These are phyloP conservation scores for Mesocricetus auratus DNA, from an alignment of 2,113 vertebrate species.

Conservation along the genomic window DNA sequence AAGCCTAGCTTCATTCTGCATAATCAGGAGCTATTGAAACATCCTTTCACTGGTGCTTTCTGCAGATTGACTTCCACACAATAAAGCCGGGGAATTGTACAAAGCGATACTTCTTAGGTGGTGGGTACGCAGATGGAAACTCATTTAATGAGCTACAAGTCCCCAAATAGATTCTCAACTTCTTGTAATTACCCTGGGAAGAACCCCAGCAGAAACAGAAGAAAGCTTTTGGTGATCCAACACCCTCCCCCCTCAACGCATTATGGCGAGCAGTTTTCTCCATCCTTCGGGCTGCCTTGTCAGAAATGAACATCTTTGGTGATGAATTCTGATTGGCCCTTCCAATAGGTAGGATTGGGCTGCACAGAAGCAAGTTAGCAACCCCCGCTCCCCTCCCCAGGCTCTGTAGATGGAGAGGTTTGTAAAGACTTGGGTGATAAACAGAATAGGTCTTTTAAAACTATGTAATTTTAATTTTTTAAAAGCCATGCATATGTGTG, in stretches of 20 bases:
- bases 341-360: background rate
- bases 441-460: background rate
- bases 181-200: constrained; percentile 83
- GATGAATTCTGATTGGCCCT: background rate
- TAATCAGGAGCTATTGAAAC: constrained; percentile 76
- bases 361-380: background rate
- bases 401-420: background rate
- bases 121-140: constrained; percentile 81
- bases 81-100: constrained; percentile 75
- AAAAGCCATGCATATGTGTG: background rate
- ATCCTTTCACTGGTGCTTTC: constrained; percentile 67
- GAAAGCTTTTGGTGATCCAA: constrained; percentile 7
- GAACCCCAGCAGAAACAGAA: constrained; percentile 73
- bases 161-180: constrained; percentile 78
- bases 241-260: background rate
- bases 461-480: background rate
- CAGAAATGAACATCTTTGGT: background rate
- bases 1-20: constrained; percentile 73
- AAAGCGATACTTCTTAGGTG: constrained; percentile 77
- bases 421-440: background rate
- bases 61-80: constrained; percentile 82
- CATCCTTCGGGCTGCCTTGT: background rate
- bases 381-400: background rate
- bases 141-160: constrained; percentile 83
- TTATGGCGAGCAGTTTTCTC: background rate